phyloP scores from a whole-genome alignment of 2,797 vertebrate genomes.

The Poecile montanus region DNA sequence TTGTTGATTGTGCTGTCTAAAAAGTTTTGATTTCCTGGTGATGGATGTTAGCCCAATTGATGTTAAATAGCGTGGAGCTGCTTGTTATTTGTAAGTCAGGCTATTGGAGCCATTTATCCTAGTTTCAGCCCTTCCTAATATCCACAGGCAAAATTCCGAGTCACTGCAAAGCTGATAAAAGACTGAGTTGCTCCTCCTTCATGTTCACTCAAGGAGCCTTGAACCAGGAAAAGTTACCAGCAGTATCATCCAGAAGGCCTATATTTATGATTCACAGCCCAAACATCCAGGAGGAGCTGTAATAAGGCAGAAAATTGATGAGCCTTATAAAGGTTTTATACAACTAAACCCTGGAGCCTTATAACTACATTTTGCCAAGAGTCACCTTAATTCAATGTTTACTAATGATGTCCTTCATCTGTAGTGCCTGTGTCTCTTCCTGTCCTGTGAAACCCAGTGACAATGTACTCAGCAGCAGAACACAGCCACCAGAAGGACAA shows the following conservation, averaged over 20 bases:
- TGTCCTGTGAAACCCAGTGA: constrained; percentile 10
- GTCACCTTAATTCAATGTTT: constrained; percentile 67
- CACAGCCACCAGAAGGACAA: background rate
- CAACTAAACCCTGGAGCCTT: constrained; percentile 46
- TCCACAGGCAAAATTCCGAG: constrained; percentile 45
- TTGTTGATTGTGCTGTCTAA: constrained; percentile 40
- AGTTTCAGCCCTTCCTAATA: constrained; percentile 44
- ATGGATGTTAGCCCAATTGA: constrained; percentile 41
- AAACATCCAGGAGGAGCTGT: constrained; percentile 43
- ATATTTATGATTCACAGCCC: constrained; percentile 58
- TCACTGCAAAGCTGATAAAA: constrained; percentile 63
- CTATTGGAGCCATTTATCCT: constrained; percentile 68
- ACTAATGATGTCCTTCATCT: constrained; percentile 44
- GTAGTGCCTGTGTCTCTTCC: constrained; percentile 26
- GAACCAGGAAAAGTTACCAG: constrained; percentile 29
- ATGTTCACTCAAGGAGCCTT: constrained; percentile 27
- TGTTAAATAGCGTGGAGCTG: constrained; percentile 48
- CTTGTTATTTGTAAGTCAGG: constrained; percentile 56
- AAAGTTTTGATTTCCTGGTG: constrained; percentile 42
- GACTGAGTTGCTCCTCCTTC: constrained; percentile 55
- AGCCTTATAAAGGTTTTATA: constrained; percentile 60
- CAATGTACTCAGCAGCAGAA: background rate
- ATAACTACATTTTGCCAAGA: constrained; percentile 46
- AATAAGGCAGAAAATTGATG: constrained; percentile 65
- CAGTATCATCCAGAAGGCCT: constrained; percentile 1